Evolutionary conservation across 2,113 vertebrate genomes (phyloP).

Genomic region (Lepisosteus osseus): DNA sequence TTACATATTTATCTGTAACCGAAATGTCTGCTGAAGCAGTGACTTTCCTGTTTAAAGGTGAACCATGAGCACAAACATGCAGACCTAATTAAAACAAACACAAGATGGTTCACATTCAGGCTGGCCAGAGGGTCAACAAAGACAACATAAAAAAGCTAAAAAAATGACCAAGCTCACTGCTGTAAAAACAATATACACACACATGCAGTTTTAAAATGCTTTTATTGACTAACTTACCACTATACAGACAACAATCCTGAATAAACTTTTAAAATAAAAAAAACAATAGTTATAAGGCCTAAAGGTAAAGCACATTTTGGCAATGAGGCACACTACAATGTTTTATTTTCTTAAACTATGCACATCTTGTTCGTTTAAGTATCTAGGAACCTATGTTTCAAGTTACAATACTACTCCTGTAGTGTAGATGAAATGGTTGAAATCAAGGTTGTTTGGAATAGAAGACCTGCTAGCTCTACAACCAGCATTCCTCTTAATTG

Average conservation of each 20-base stretch:
- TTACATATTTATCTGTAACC: not conserved
- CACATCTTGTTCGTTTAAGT: constrained; percentile 70
- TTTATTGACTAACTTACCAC: constrained; percentile 72
- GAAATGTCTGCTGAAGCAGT: not conserved
- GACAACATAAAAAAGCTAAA: no score
- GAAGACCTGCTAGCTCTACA: not conserved
- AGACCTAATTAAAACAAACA: not conserved
- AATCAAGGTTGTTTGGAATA: constrained; percentile 36
- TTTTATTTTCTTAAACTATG: constrained; percentile 35
- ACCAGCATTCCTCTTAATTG: not conserved
- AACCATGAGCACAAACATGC: not conserved
- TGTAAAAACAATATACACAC: not conserved
- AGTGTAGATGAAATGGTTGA: constrained; percentile 67
- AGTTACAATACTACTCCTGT: constrained; percentile 71
- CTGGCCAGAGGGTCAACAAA: no score
- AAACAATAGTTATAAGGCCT: constrained; percentile 56
- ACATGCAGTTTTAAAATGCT: constrained; percentile 62
- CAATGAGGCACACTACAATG: constrained; percentile 58
- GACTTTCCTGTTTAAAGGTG: not conserved
- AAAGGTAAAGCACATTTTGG: constrained; percentile 57
- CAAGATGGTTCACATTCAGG: not conserved
- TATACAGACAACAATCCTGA: constrained; percentile 63
- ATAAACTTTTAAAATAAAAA: constrained; percentile 57
- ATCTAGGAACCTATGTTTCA: constrained; percentile 75
- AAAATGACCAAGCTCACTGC: no score